Evolutionary conservation across 1,140 invertebrate genomes (phyloP), one percentile per base, ranked within the genome.

Genomic region (Platorchestia sp.): DNA sequence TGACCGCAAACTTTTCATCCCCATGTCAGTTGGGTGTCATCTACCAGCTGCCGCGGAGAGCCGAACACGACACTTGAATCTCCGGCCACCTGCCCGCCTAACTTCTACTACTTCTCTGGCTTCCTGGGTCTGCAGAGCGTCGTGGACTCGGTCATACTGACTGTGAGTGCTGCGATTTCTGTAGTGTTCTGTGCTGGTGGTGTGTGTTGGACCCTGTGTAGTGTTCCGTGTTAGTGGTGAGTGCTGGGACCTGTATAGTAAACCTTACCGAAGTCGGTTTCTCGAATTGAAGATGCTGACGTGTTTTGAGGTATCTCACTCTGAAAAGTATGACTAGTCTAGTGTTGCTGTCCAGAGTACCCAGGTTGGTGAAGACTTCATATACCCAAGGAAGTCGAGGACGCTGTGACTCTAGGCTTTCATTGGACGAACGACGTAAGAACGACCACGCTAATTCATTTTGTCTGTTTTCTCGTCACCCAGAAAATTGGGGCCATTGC

Each of bases 61-160:
- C 44, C 45, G 43, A 93, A 93, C 91, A 5, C 36, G 3, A 93
- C 43, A 10, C 45, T 93, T 0, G 43, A 93, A 44, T 45, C 43
- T 36, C 91, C 91, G 7, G 40, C 27, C 43, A 45, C 91, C 43
- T 93, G 91, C 45, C 91, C 91, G 0, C 91, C 91, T 36, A 93
- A 44, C 45, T 16, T 16, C 91, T 93, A 93, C 45, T 93, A 93
- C 45, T 93, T 45, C 45, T 45, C 91, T 44, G 91, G 91, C 91
- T 45, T 93, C 91, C 91, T 93, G 43, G 91, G 43, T 7, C 91
- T 93, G 5, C 91, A 93, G 91, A 40, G 44, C 91, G 7, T 93
- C 45, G 45, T 93, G 36, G 91, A 93, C 91, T 45, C 7, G 43
- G 19, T 44, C 45, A 93, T 93, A 6, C 45, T 93, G 44, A 89